Percentiles rank a stretch among this genome's conserved stretches.
Evolutionary conservation across 2,113 vertebrate genomes (phyloP).

Genomic region (Octodon degus): DNA sequence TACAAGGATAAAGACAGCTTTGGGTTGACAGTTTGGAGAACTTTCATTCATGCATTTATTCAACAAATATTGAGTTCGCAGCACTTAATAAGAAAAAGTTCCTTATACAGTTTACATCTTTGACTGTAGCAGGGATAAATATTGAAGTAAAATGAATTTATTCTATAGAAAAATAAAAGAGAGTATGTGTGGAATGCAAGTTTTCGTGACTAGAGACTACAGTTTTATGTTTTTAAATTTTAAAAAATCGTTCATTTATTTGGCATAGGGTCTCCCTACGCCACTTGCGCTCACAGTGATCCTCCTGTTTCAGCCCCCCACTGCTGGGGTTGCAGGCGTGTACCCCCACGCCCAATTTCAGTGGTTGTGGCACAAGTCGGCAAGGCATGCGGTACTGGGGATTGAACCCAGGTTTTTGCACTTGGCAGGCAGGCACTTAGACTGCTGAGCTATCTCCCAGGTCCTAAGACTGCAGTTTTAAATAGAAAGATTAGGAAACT

Average conservation of each 20-base stretch:
- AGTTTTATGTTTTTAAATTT: not conserved
- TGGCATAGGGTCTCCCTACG: no score
- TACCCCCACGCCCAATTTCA: no score
- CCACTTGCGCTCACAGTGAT: no score
- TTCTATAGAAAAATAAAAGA: not conserved
- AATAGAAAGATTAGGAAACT: not conserved
- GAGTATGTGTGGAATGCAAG: not conserved
- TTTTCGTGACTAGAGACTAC: not conserved
- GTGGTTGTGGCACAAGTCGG: no score
- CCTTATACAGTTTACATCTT: not conserved
- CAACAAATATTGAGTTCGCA: not conserved
- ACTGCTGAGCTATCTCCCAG: no score
- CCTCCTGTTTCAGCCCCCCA: no score
- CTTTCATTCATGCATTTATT: constrained; percentile 22
- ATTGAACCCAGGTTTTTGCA: no score
- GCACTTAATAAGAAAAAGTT: not conserved
- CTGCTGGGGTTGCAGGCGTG: no score
- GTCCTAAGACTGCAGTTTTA: not conserved
- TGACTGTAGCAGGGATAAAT: not conserved
- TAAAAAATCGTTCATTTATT: no score
- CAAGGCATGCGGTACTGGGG: no score
- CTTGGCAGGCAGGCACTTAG: no score
- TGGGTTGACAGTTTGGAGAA: not conserved
- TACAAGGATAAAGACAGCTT: not conserved
- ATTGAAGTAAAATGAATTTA: not conserved